These are phyloP conservation scores for Plutella xylostella DNA, from an alignment of 2,888 invertebrate genomes.

Conservation along the genomic window DNA sequence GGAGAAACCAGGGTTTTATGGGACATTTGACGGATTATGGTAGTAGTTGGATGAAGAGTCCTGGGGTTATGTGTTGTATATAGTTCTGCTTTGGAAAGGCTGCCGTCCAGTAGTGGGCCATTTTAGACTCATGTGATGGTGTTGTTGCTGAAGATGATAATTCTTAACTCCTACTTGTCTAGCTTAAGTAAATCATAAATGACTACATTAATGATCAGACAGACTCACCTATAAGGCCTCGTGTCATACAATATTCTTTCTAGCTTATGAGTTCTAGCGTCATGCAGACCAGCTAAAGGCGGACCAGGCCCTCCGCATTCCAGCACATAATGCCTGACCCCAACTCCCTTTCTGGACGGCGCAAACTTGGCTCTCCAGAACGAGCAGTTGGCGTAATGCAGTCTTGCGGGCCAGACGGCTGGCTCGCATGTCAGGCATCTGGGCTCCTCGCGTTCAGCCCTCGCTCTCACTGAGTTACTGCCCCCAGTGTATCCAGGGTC, in stretches of 20 bases:
- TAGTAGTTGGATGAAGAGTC: no score
- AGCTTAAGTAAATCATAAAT: conserved; percentile 1
- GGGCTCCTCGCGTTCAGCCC: conserved; percentile 75
- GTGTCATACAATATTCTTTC: conserved; percentile 83
- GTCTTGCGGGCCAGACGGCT: conserved; percentile 82
- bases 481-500: conserved; percentile 77
- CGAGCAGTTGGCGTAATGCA: conserved; percentile 87
- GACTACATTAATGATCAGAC: background rate
- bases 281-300: conserved; percentile 85
- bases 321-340: conserved; percentile 78
- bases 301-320: conserved; percentile 94
- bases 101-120: background rate
- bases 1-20: background rate
- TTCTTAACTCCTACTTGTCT: background rate
- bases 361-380: conserved; percentile 85
- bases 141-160: background rate
- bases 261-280: conserved; percentile 80
- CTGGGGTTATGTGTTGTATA: no score
- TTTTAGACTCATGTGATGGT: background rate
- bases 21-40: background rate
- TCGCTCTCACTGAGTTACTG: conserved; percentile 55
- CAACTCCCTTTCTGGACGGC: conserved; percentile 53
- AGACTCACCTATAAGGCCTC: conserved; percentile 70
- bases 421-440: conserved; percentile 91
- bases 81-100: background rate